phyloP scores from a whole-genome alignment of 2,888 invertebrate genomes.

The Iphiclides podalirius region DNA sequence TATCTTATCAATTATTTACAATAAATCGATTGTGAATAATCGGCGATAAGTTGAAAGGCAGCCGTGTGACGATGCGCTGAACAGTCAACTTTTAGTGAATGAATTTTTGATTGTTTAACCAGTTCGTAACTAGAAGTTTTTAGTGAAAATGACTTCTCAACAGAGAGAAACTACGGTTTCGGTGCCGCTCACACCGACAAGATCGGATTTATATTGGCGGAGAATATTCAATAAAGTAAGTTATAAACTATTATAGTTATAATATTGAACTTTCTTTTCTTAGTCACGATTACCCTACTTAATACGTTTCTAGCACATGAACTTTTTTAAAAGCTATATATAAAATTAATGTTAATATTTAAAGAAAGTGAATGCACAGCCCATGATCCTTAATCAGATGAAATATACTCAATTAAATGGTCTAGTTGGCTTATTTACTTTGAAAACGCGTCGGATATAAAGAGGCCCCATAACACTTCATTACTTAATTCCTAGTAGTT shows the following conservation, averaged over 20 bases:
- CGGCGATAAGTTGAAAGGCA: constrained; percentile 32
- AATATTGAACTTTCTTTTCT: constrained; percentile 18
- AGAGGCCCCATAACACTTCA: too few relatives aligned
- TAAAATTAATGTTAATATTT: too few relatives aligned
- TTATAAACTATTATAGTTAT: constrained; percentile 8
- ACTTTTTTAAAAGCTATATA: too few relatives aligned
- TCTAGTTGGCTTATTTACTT: too few relatives aligned
- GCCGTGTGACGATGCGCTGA: constrained; percentile 39
- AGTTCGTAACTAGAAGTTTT: constrained; percentile 35
- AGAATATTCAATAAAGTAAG: constrained; percentile 74
- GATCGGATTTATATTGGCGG: constrained; percentile 73
- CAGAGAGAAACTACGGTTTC: constrained; percentile 62
- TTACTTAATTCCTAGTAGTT: too few relatives aligned
- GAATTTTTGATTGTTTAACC: constrained; percentile 33
- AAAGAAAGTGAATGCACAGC: too few relatives aligned
- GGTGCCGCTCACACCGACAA: constrained; percentile 65
- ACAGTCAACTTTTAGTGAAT: constrained; percentile 21
- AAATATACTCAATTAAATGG: too few relatives aligned
- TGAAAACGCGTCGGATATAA: too few relatives aligned
- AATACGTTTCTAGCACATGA: background rate
- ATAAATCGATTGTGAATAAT: constrained; percentile 51
- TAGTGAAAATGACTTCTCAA: constrained; percentile 59
- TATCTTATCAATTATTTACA: constrained; percentile 51
- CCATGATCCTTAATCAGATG: too few relatives aligned
- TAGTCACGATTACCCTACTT: constrained; percentile 8